These are phyloP conservation scores for Dasyornis broadbenti DNA, from an alignment of 2,113 vertebrate genomes.

Conservation along the genomic window DNA sequence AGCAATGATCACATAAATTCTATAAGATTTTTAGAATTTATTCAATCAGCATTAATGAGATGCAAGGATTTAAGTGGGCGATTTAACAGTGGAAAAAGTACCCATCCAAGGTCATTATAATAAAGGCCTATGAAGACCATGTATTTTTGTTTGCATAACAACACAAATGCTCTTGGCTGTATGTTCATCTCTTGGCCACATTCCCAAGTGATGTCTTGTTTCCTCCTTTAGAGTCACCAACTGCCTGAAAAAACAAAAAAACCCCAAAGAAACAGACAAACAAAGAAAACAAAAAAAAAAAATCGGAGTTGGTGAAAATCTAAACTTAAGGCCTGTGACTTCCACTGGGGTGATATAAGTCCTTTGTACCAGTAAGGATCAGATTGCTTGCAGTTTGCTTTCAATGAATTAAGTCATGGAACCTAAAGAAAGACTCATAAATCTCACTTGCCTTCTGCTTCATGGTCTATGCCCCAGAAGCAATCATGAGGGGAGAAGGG, in stretches of 20 bases:
- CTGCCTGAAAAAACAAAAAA: background rate
- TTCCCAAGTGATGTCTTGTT: background rate
- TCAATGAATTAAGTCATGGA: background rate
- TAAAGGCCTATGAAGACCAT: background rate
- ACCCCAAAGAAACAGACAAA: background rate
- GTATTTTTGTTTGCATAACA: background rate
- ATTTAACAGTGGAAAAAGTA: background rate
- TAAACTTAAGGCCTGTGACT: background rate
- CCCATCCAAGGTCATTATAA: background rate
- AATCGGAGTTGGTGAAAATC: background rate
- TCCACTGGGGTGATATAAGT: background rate
- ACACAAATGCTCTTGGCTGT: background rate
- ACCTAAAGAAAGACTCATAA: background rate
- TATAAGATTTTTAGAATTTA: background rate
- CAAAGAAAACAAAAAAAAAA: background rate
- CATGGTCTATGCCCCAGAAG: background rate
- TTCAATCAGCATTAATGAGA: background rate
- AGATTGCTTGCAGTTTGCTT: background rate
- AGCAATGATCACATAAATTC: background rate
- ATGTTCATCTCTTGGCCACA: background rate
- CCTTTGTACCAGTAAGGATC: background rate
- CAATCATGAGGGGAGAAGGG: background rate
- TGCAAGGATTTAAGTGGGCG: background rate
- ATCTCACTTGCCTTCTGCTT: background rate
- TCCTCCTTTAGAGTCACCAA: background rate